Evolutionary conservation across 2,797 vertebrate genomes (phyloP).

Genomic region (Sylvia borin): DNA sequence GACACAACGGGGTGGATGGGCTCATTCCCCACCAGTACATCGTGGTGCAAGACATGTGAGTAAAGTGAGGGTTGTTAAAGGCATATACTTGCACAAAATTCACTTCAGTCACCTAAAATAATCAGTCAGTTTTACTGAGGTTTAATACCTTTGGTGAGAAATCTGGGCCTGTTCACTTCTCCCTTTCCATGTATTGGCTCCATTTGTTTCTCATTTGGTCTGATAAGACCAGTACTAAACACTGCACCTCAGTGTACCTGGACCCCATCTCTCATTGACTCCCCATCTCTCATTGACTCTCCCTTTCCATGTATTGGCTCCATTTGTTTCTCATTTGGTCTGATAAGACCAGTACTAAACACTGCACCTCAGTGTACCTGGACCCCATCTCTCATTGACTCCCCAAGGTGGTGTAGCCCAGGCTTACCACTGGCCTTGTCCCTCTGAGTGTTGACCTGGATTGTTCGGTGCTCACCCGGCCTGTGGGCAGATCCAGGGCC

Average conservation of each 20-base stretch:
- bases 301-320: neutral
- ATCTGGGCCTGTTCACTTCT: neutral
- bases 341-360: neutral
- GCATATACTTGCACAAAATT: accelerated
- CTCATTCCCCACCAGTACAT: slow-evolving; percentile 99
- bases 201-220: neutral
- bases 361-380: neutral
- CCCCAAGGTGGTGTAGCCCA: neutral
- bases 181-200: accelerated
- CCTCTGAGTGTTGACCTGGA: accelerated
- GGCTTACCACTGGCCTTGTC: neutral
- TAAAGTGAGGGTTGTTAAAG: neutral
- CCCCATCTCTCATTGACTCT: too few relatives aligned
- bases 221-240: neutral
- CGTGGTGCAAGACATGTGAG: slow-evolving; percentile 98
- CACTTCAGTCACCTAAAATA: neutral
- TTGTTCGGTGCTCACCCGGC: neutral
- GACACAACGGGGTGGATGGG: slow-evolving; percentile 95
- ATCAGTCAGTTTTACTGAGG: neutral
- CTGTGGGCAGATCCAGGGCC: neutral
- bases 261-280: neutral
- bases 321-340: neutral
- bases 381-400: neutral
- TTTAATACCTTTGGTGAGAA: neutral
- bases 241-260: neutral